phyloP scores from a whole-genome alignment of 1,140 invertebrate species.

The Bombus polaris region DNA sequence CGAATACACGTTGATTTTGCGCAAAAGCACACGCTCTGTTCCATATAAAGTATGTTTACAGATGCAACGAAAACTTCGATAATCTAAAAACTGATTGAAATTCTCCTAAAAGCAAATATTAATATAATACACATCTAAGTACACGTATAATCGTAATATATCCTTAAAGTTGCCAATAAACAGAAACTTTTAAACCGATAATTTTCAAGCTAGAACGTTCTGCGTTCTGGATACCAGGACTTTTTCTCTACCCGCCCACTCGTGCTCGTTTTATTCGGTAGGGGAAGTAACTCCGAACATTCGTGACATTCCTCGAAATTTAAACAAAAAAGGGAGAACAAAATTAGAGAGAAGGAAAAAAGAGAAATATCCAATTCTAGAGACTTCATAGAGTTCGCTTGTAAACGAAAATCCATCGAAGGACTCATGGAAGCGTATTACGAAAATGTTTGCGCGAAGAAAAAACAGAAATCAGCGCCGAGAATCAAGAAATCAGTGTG shows the following conservation, averaged over 20 bases:
- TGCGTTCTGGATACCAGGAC: not conserved
- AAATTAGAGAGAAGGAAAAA: too few relatives aligned
- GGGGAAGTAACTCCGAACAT: not conserved
- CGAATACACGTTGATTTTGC: not conserved
- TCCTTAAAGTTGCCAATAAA: not conserved
- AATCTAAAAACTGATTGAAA: too few relatives aligned
- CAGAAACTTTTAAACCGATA: not conserved
- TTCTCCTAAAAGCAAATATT: too few relatives aligned
- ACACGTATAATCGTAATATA: not conserved
- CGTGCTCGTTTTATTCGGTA: not conserved
- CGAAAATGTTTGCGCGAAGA: not conserved
- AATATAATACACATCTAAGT: too few relatives aligned
- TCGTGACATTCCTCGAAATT: not conserved
- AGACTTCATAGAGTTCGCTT: not conserved
- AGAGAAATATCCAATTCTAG: not conserved
- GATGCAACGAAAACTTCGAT: too few relatives aligned
- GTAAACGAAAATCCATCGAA: constrained; percentile 6
- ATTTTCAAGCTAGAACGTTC: not conserved
- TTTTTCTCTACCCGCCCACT: not conserved
- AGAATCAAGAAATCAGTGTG: not conserved
- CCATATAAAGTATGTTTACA: too few relatives aligned
- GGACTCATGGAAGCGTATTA: not conserved
- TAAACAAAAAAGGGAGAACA: not conserved
- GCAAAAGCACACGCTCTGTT: not conserved
- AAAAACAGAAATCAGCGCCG: not conserved